A percentile compares a stretch with the other conserved stretches of the same genome.
These are phyloP conservation scores for Pelochelys cantorii DNA, from an alignment of 2,797 vertebrate species.

Conservation along the genomic window DNA sequence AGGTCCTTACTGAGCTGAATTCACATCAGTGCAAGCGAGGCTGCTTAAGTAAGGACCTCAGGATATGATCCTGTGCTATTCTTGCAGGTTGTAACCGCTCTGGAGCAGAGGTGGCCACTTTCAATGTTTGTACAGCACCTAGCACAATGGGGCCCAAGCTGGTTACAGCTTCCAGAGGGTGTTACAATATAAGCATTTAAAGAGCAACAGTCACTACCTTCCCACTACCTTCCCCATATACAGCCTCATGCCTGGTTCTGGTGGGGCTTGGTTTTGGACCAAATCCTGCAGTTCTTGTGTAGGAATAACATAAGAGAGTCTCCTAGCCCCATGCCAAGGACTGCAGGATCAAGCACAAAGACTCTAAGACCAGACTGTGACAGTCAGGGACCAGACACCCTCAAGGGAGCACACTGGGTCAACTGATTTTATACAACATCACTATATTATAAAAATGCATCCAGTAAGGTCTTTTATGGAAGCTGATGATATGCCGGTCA, in stretches of 20 bases:
- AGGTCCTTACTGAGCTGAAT: slow-evolving; percentile 28
- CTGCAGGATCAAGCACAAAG: not conserved
- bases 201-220: slow-evolving; percentile 1
- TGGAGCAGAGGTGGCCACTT: not conserved
- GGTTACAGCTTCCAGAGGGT: accelerated
- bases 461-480: not conserved
- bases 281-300: not conserved
- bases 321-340: not conserved
- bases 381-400: no score
- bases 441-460: not conserved
- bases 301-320: slow-evolving; percentile 5
- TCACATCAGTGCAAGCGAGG: not conserved
- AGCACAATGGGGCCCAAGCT: not conserved
- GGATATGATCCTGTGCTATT: not conserved
- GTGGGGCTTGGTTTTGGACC: slow-evolving; percentile 16
- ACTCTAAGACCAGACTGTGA: not conserved
- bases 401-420: no score
- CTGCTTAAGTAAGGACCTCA: not conserved
- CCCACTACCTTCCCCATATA: not conserved
- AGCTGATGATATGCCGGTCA: not conserved
- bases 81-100: not conserved
- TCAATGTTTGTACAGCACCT: not conserved
- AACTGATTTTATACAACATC: not conserved
- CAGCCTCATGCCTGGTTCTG: not conserved
- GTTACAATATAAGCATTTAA: slow-evolving; percentile 2